Base-by-base conservation (phyloP, 2,888 invertebrate species). In the Mechanitis mazaeus region DNA sequence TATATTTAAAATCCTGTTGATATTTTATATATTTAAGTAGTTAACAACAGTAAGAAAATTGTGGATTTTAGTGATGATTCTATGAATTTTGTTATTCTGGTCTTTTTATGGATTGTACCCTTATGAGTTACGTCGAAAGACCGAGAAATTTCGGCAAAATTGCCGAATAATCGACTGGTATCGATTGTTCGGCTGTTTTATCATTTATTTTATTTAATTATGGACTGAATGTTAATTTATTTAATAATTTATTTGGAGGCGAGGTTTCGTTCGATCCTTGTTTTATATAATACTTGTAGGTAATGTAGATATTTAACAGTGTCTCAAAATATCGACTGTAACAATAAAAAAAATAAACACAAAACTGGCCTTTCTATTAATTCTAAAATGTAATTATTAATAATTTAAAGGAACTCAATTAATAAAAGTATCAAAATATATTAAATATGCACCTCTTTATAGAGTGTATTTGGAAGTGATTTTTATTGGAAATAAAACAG, bases 151-250 rank as follows among this genome's bases (percentile, higher is more conserved):
- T 60, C 77, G 80, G 83, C 77, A 85, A 85, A 85, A 83, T 85
- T 64, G 85, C 81, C 85, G 81, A 73, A 67, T 77, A 81, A 82
- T 80, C 61, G 45, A 62, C 33, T 59, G 46, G 59, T 33, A 55
- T 54, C 33, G 65, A 80, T 84, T 84, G 80, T 31, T 77, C 81
- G 85, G 82, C 85, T 9, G 50, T 31, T 50, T 50, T 42, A 42
- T 9, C 50, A 11, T 66, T 71, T 35, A 35, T 6, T 35, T 71
- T 70, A 20, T 46, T 50, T 31, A 7, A 50, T 9, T 72, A 78
- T 80, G 81, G 85, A 85, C 85, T 86, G 85, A 85, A 77, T 81
- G 82, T 82, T 85, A 83, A 82, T 79, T 79, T 80, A 79, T 74
- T 75, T 72, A 79, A 73, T 80, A 78, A 76, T 80, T 75, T 85